These are phyloP conservation scores for Elgaria multicarinata DNA, from an alignment of 2,113 vertebrate genomes.

Conservation along the genomic window DNA sequence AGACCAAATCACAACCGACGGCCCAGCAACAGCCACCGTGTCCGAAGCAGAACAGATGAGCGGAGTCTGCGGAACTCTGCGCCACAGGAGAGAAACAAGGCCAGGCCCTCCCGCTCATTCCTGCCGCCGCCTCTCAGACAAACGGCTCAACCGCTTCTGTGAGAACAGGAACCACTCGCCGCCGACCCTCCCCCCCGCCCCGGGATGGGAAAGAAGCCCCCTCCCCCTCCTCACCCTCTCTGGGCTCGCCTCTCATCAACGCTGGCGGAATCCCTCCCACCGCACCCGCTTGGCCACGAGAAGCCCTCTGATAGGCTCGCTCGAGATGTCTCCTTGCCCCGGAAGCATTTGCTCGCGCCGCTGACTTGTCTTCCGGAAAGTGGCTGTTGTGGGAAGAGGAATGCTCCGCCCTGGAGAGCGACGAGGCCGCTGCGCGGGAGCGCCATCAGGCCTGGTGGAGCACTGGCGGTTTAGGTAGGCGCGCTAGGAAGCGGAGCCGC, in stretches of 20 bases:
- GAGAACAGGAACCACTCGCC: not conserved
- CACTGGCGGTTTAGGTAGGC: not conserved
- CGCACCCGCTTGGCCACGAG: not conserved
- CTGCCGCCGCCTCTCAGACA: no score
- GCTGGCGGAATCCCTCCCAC: not conserved
- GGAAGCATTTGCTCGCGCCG: not conserved
- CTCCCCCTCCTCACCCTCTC: no score
- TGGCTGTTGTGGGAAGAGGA: not conserved
- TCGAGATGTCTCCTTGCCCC: not conserved
- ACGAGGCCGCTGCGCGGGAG: not conserved
- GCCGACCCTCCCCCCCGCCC: no score
- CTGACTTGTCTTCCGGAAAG: not conserved
- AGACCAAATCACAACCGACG: no score
- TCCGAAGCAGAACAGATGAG: no score
- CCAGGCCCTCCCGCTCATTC: no score
- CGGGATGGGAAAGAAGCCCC: no score
- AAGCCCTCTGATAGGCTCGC: not conserved
- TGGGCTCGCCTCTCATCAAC: no score
- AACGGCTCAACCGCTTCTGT: not conserved
- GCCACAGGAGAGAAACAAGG: no score
- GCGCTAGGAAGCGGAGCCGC: no score
- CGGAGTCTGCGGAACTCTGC: no score
- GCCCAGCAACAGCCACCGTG: no score
- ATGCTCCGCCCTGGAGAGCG: rapidly evolving
- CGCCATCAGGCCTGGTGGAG: not conserved